Evolutionary conservation across 1,140 invertebrate species (phyloP).

Genomic region (Andrena cerasifolii): DNA sequence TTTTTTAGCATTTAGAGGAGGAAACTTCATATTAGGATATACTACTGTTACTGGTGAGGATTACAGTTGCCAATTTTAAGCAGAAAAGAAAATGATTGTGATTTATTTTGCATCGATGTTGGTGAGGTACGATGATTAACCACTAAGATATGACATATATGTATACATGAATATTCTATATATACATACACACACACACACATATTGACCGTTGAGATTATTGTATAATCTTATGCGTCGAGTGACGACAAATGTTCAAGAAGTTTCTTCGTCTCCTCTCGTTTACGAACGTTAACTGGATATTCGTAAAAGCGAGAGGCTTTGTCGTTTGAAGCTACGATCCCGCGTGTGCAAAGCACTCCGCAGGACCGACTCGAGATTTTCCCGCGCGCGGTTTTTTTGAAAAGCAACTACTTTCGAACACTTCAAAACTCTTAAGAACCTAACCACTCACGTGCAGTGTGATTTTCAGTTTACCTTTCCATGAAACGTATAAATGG

Average conservation of each 20-base stretch:
- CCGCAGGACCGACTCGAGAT: no score
- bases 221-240: conserved; percentile 57
- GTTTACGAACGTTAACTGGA: conserved; percentile 18
- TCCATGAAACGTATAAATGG: no score
- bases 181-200: conserved; percentile 12
- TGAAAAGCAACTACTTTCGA: no score
- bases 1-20: conserved; percentile 62
- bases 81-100: conserved; percentile 68
- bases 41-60: conserved; percentile 44
- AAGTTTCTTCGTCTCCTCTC: conserved; percentile 16
- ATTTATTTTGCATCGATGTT: conserved; percentile 78
- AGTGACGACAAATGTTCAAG: conserved; percentile 34
- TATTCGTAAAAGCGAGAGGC: background rate
- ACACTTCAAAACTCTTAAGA: no score
- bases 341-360: no score
- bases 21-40: conserved; percentile 38
- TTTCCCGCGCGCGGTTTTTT: no score
- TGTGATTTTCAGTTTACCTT: no score
- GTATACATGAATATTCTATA: conserved; percentile 19
- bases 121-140: conserved; percentile 47
- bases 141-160: conserved; percentile 37
- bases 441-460: no score
- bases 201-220: conserved; percentile 56
- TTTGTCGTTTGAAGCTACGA: background rate
- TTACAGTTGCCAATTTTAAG: conserved; percentile 60